Percentiles rank a stretch among this genome's conserved stretches.
Conservation (phyloP, 2,797 vertebrate genomes). For the Molossus molossus region DNA sequence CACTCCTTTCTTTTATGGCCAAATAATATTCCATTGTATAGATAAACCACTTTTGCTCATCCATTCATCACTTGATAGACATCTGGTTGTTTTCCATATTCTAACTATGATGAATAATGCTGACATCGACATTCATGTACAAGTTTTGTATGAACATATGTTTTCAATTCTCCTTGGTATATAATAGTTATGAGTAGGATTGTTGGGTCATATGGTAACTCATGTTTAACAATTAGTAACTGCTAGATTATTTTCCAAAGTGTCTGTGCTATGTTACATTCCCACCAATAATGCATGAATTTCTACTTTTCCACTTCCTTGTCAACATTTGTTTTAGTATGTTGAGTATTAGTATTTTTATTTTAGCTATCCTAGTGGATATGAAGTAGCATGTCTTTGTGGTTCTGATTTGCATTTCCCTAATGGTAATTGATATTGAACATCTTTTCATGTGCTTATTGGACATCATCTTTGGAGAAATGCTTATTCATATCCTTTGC, state of each 20-base stretch:
- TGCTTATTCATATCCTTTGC: too few relatives aligned
- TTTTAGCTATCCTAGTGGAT: background rate
- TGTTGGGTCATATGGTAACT: background rate
- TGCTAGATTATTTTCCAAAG: background rate
- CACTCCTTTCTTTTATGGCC: background rate
- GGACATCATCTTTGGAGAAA: too few relatives aligned
- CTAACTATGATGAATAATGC: background rate
- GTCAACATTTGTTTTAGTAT: background rate
- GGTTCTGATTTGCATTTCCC: constrained; percentile 12
- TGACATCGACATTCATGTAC: too few relatives aligned
- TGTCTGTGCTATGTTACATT: background rate
- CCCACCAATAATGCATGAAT: background rate
- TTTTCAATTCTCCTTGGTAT: background rate
- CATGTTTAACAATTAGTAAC: background rate
- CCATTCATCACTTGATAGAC: background rate
- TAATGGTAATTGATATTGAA: background rate
- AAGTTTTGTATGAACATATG: background rate
- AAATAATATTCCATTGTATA: background rate
- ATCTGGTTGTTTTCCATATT: background rate
- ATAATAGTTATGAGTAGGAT: background rate
- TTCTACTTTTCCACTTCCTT: background rate
- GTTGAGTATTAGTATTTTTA: background rate
- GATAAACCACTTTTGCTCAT: background rate
- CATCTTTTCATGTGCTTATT: too few relatives aligned
- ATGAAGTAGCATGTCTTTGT: background rate